phyloP scores from a whole-genome alignment of 2,113 vertebrate species.

The Cyrtonyx montezumae region DNA sequence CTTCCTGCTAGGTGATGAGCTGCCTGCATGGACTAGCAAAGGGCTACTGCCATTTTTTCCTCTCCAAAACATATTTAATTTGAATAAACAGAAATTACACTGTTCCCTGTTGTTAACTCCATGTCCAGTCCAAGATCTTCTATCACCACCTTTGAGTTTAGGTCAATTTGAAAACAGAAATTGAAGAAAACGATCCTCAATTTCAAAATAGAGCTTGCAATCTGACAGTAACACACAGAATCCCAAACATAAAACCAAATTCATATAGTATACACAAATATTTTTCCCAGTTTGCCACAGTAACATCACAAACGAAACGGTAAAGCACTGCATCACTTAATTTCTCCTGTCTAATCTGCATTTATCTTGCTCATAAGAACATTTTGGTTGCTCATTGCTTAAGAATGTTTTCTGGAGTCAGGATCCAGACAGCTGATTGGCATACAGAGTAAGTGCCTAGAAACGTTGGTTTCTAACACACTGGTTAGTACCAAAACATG shows the following conservation, averaged over 20 bases:
- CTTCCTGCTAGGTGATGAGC: neutral
- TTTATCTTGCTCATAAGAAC: neutral
- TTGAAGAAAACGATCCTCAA: neutral
- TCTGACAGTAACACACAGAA: neutral
- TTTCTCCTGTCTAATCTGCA: neutral
- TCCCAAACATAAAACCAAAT: neutral
- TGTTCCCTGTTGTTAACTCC: neutral
- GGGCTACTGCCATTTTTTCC: neutral
- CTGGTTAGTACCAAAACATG: neutral
- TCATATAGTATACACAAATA: neutral
- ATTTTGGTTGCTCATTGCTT: neutral
- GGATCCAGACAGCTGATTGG: neutral
- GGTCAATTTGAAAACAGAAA: neutral
- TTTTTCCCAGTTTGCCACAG: neutral
- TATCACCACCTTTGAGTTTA: neutral
- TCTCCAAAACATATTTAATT: neutral
- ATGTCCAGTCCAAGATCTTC: neutral
- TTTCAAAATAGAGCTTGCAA: neutral
- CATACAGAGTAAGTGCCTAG: neutral
- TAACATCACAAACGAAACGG: neutral
- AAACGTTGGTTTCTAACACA: neutral
- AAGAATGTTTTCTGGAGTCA: neutral
- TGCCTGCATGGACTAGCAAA: neutral
- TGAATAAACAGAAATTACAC: neutral
- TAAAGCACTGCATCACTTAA: neutral